Conservation (phyloP, 92 coral and sea anemone genomes). For the Bergia puertoricense region DNA sequence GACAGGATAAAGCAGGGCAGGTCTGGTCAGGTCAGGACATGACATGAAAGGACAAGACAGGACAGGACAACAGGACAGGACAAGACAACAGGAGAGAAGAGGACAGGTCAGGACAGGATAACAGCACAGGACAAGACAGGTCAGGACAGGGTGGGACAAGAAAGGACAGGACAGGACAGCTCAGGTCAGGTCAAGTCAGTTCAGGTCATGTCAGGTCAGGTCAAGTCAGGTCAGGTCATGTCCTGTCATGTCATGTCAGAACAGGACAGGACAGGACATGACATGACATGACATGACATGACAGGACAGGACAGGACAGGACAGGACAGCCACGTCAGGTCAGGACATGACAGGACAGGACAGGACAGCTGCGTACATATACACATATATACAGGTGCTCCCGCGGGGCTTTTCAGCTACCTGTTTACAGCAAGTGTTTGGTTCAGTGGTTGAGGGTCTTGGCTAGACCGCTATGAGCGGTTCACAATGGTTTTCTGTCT, state of each 20-base stretch:
- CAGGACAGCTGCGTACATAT: too few species aligned
- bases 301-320: neutral
- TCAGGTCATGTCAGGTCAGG: neutral
- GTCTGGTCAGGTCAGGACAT: neutral
- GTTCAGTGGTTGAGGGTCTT: too few species aligned
- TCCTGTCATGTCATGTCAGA: neutral
- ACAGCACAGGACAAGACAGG: neutral
- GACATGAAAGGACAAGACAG: neutral
- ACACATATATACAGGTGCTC: too few species aligned
- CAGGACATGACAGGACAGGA: neutral
- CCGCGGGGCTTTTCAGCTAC: too few species aligned
- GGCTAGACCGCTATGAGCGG: too few species aligned
- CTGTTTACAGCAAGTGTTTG: too few species aligned
- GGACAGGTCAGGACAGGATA: neutral
- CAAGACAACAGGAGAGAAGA: neutral
- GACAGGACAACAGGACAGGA: neutral
- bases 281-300: neutral
- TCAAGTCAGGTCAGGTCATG: neutral
- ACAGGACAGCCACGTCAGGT: too few species aligned
- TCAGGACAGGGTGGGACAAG: neutral
- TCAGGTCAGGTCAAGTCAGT: neutral
- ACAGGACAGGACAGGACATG: neutral
- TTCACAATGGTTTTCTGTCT: too few species aligned
- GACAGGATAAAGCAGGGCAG: neutral
- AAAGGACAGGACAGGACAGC: neutral